Conservation (phyloP, 1,140 invertebrate genomes). For the Zophobas morio region DNA sequence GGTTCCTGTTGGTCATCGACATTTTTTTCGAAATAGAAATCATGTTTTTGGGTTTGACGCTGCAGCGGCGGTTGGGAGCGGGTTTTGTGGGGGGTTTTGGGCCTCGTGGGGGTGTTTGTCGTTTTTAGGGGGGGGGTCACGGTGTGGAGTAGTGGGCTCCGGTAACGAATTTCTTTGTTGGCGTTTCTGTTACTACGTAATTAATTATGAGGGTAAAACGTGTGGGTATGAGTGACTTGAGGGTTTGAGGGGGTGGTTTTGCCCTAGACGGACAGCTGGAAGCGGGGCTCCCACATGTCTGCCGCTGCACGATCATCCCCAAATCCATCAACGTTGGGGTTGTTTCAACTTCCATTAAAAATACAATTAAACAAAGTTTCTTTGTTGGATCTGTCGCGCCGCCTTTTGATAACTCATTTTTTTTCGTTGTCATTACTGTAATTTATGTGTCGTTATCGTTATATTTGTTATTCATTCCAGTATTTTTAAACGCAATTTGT, state of each 20-base stretch:
- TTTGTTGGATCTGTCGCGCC: conserved; percentile 1
- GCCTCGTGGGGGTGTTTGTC: neutral
- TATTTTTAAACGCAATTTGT: conserved; percentile 35
- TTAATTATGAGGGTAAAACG: neutral
- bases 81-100: neutral
- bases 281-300: conserved; percentile 27
- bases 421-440: neutral
- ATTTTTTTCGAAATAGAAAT: conserved; percentile 1
- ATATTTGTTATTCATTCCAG: conserved; percentile 17
- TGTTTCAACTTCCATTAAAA: neutral
- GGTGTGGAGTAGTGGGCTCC: no score
- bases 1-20: conserved; percentile 15
- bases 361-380: neutral
- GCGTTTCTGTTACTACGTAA: neutral
- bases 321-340: neutral
- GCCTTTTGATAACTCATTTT: neutral
- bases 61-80: neutral
- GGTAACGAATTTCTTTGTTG: neutral
- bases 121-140: neutral
- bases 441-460: neutral
- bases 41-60: neutral
- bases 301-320: conserved; percentile 7
- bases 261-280: neutral
- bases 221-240: conserved; percentile 1
- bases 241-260: neutral